These are phyloP conservation scores for Dolichoris vasculosae DNA, from an alignment of 1,140 invertebrate species.

Conservation along the genomic window DNA sequence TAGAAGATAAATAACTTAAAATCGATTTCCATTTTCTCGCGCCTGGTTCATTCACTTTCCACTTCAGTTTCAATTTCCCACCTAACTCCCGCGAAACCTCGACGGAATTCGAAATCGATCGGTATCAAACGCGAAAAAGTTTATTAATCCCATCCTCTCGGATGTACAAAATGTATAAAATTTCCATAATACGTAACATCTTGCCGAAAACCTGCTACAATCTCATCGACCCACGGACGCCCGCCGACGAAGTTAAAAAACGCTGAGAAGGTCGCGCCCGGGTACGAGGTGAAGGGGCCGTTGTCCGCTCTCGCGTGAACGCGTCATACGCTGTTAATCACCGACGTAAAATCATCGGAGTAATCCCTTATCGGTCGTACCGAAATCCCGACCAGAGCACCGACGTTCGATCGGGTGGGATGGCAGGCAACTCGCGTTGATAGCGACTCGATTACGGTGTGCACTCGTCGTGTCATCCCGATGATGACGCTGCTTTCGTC, in stretches of 20 bases:
- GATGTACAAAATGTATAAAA: no score
- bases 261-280: neutral
- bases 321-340: neutral
- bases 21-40: no score
- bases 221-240: neutral
- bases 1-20: no score
- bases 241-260: neutral
- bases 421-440: neutral
- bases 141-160: no score
- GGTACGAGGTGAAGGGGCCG: no score
- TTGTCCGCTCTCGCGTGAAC: neutral
- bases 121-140: no score
- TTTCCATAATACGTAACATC: neutral
- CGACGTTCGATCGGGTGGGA: neutral
- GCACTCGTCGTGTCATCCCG: neutral
- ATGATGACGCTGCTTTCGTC: neutral
- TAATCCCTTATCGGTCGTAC: constrained; percentile 14
- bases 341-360: neutral
- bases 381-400: neutral
- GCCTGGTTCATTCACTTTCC: no score
- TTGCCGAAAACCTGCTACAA: neutral
- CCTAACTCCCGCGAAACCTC: no score
- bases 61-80: no score
- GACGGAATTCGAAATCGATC: no score
- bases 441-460: neutral